phyloP scores from a whole-genome alignment of 2,888 invertebrate genomes.

The Gastrophysa polygoni region DNA sequence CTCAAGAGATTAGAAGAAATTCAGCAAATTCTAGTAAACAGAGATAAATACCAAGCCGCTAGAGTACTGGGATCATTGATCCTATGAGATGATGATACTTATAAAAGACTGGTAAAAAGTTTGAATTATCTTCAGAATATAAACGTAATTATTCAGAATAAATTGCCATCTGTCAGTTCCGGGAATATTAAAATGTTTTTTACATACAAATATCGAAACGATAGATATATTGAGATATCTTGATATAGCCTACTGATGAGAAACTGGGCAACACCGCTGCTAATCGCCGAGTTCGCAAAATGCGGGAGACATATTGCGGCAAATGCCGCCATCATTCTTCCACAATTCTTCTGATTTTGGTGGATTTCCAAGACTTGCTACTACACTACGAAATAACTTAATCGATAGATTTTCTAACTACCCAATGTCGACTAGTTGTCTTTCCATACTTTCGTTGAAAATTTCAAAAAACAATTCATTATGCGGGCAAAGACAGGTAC shows the following conservation, averaged over 20 bases:
- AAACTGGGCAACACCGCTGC: background rate
- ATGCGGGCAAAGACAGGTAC: background rate
- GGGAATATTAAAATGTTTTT: too few species aligned
- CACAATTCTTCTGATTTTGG: background rate
- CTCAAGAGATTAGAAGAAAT: too few species aligned
- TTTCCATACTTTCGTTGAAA: background rate
- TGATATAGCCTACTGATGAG: background rate
- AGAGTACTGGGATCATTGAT: too few species aligned
- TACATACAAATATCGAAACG: too few species aligned
- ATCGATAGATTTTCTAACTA: background rate
- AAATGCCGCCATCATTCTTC: background rate
- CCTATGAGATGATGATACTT: too few species aligned
- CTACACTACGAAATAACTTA: background rate
- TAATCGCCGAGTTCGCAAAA: background rate
- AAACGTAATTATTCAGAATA: too few species aligned
- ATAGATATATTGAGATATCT: too few species aligned
- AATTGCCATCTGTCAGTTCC: too few species aligned
- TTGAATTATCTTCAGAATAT: too few species aligned
- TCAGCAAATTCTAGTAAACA: too few species aligned
- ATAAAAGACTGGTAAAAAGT: too few species aligned
- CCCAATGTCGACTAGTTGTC: background rate
- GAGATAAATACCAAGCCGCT: too few species aligned
- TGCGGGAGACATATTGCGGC: conserved; percentile 1
- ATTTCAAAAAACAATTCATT: background rate
- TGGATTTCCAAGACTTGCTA: background rate